Base-by-base conservation (phyloP, 2,888 invertebrate genomes). In the Trachelus stipa region DNA sequence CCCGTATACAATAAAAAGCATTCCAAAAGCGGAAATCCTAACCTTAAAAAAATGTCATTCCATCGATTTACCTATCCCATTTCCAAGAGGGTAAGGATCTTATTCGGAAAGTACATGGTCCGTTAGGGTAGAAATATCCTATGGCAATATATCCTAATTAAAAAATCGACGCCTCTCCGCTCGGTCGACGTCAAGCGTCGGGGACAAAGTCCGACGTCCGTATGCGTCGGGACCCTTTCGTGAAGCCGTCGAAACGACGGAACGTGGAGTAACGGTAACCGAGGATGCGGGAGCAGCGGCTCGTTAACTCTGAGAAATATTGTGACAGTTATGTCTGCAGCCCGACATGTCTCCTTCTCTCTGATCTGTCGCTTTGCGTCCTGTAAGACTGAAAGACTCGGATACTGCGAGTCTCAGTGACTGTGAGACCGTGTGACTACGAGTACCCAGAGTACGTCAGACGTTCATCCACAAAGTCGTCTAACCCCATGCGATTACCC, bases 261-360 rank as follows among this genome's bases (percentile, higher is more conserved):
- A 68, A 69, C 83, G 56, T 23, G 77, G 81, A 81, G 76, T 15
- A 33, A 23, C 71, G 31, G 31, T n/a, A 69, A 34, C 23, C 69
- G 69, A 76, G 35, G 76, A 79, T 81, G 79, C 76, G 80, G 82
- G 84, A 74, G 83, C 79, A 81, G 85, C 88, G 91, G 89, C 91
- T 90, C 90, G 91, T 90, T 90, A 91, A 91, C 88, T 89, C 85
- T 75, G 88, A 90, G 90, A 90, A 90, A 90, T 90, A 90, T 90
- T 87, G 90, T 88, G 91, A 90, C 90, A 89, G 87, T 91, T 90
- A 90, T 89, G 90, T 86, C 87, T 84, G 84, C 89, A 82, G 85
- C 83, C 81, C 85, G 87, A 85, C 85, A 84, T 83, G 85, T 85
- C 85, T 86, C 85, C 85, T 85, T 84, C 85, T 85, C 87, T 90